Evolutionary conservation across 2,888 invertebrate species (phyloP).

Genomic region (Melinopterus prodromus): DNA sequence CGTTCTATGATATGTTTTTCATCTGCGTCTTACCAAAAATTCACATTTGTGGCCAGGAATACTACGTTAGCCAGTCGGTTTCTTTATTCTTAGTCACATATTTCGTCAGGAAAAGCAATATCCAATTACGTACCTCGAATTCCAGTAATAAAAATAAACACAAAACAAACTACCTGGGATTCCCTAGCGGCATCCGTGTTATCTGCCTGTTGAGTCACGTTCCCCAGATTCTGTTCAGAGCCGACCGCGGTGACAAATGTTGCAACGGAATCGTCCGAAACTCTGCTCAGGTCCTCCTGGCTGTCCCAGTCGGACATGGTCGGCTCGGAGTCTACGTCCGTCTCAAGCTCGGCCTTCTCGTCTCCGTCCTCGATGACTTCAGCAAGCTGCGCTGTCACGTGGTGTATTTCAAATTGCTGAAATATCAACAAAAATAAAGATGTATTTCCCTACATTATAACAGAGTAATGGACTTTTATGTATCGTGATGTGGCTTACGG

Average conservation of each 20-base stretch:
- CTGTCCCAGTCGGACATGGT: constrained; percentile 33
- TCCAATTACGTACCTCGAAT: neutral
- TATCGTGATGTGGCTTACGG: too few species aligned
- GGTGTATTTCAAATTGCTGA: neutral
- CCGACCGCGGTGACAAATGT: constrained; percentile 27
- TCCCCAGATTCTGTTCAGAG: neutral
- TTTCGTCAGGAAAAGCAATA: too few species aligned
- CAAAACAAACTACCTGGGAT: neutral
- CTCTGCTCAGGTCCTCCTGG: constrained; percentile 34
- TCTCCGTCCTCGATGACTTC: constrained; percentile 29
- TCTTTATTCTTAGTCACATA: too few species aligned
- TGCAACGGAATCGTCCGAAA: constrained; percentile 33
- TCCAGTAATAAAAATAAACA: neutral
- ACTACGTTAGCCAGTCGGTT: too few species aligned
- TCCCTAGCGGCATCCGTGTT: neutral
- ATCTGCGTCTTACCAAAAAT: too few species aligned
- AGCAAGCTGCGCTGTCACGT: constrained; percentile 27
- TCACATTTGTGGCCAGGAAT: too few species aligned
- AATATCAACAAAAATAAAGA: neutral
- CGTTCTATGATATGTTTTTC: too few species aligned
- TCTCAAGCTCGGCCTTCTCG: neutral
- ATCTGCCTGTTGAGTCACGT: neutral
- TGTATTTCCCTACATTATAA: too few species aligned
- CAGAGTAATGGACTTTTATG: too few species aligned
- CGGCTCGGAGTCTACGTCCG: constrained; percentile 21